Conservation (phyloP, 2,888 invertebrate genomes). For the Masnerella sp. region DNA sequence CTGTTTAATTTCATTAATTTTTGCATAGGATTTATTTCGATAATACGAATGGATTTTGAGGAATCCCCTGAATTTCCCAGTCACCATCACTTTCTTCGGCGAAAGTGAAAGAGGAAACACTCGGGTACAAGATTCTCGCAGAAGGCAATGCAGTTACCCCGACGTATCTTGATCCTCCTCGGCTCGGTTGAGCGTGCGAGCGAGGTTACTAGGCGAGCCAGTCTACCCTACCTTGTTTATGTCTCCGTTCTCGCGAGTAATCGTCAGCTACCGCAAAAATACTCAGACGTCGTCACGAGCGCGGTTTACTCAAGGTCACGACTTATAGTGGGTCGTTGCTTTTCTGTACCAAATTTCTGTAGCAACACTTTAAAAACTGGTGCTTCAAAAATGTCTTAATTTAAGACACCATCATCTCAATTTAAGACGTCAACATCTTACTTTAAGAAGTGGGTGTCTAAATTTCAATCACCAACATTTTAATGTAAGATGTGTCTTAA, state of each 20-base stretch:
- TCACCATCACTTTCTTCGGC: constrained; percentile 58
- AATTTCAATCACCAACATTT: too few species aligned
- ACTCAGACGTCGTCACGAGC: too few species aligned
- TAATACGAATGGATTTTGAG: constrained; percentile 25
- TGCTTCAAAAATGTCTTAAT: too few species aligned
- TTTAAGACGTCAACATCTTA: too few species aligned
- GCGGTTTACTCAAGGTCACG: constrained; percentile 55
- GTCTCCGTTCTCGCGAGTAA: constrained; percentile 53
- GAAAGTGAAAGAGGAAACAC: constrained; percentile 60
- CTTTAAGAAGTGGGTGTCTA: too few species aligned
- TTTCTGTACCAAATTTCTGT: too few species aligned
- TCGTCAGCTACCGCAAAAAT: constrained; percentile 45
- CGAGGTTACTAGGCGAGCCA: constrained; percentile 73
- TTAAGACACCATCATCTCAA: too few species aligned
- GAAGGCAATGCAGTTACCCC: constrained; percentile 65
- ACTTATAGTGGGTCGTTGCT: too few species aligned
- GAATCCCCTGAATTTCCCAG: constrained; percentile 49
- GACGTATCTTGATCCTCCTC: constrained; percentile 63
- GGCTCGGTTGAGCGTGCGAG: constrained; percentile 57
- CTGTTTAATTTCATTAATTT: too few species aligned
- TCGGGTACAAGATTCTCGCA: constrained; percentile 32
- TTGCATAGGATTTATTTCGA: too few species aligned
- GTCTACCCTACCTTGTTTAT: constrained; percentile 66
- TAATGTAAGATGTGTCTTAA: too few species aligned
- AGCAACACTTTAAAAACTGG: too few species aligned